Base-by-base conservation (phyloP, 2,888 invertebrate species). In the Pachydiplax longipennis region DNA sequence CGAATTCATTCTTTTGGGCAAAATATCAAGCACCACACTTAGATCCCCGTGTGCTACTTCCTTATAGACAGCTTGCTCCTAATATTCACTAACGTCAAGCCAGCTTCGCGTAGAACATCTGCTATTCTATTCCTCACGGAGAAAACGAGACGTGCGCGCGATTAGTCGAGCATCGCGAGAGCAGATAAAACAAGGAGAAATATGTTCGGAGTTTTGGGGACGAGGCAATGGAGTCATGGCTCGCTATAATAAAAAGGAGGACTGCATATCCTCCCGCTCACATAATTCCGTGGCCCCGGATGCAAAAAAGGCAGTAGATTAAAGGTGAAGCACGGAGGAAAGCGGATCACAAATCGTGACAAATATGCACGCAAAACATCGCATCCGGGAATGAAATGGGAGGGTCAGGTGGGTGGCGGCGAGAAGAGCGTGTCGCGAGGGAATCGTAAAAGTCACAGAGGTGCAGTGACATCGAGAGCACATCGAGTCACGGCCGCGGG, bases 291-390 rank as follows among this genome's bases (percentile, higher is more conserved):
- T 61, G 15, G 61, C 61, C 15, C 73, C 73, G 1, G 13, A 31
- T 31, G 25, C 25, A 73, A 73, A 73, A 73, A 73, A 73, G 73
- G 73, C 73, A 12, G 73, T 73, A 73, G 31, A 73, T 73, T 73
- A 73, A 25, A 73, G 73, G 73, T 13, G 73, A 31, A 73, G 65
- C 65, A 25, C 65, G 65, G 65, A 65, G 58, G 58, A 61, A 83
- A 83, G 61, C 61, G 87, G 87, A 87, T 87, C 87, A 65, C 87
- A 87, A 87, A 87, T 87, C 87, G 65, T 87, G 87, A 87, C 87
- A 65, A 87, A 87, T 87, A 87, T 65, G 87, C 61, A 87, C 87
- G 87, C 22, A 31, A 37, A 31, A 73, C 73, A 73, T 73, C 31
- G 31, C 65, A 13, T 61, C 15, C n/a, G n/a, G 65, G 48, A 10